Conservation (phyloP, 2,888 invertebrate species). For the Drosophila silvestris region DNA sequence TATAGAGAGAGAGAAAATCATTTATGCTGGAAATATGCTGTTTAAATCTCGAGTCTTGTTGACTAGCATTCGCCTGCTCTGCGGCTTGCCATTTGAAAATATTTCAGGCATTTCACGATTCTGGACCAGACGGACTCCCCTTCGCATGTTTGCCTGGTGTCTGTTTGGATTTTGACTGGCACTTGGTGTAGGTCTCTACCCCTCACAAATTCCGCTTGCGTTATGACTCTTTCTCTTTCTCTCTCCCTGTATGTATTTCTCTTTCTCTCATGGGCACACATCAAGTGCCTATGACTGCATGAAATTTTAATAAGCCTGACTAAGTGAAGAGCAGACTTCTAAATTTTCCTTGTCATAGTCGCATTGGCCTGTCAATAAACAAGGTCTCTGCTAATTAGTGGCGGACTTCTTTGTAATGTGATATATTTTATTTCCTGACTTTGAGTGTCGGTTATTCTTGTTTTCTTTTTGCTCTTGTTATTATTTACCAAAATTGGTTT, state of each 20-base stretch:
- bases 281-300: conserved; percentile 69
- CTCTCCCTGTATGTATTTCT: background rate
- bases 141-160: conserved; percentile 56
- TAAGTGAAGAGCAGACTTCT: conserved; percentile 63
- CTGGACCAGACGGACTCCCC: conserved; percentile 29
- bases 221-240: background rate
- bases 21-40: conserved; percentile 38
- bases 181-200: conserved; percentile 12
- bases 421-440: conserved; percentile 40
- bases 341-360: conserved; percentile 40
- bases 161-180: conserved; percentile 28
- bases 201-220: background rate
- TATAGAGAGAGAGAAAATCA: conserved; percentile 6
- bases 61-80: conserved; percentile 25
- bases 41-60: conserved; percentile 32
- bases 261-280: conserved; percentile 18
- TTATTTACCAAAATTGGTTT: conserved; percentile 45
- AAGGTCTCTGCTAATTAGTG: conserved; percentile 57
- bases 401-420: conserved; percentile 30
- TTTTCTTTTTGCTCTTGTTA: background rate
- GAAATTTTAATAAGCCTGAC: conserved; percentile 72
- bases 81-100: conserved; percentile 46
- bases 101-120: conserved; percentile 59
- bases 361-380: conserved; percentile 26
- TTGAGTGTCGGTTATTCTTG: conserved; percentile 1